Evolutionary conservation across 2,113 vertebrate genomes (phyloP), one percentile per base, ranked within the genome.

Genomic region (Pongo pygmaeus): DNA sequence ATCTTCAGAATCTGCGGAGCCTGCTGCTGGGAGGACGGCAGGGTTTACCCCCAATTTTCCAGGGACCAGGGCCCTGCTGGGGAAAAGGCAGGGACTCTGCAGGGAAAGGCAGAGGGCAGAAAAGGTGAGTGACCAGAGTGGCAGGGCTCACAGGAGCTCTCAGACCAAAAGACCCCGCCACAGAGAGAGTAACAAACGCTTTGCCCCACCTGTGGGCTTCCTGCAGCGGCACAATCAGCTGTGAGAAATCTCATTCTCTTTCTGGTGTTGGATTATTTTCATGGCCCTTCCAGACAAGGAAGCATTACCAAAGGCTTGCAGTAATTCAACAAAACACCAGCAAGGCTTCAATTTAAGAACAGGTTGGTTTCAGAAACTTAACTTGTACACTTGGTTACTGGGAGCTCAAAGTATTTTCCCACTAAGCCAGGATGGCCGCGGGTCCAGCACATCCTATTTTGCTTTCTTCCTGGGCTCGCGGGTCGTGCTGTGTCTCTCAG

Each of bases 401-500:
- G 61, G n/a, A 32, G 40, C 52, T 85, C 72, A 43, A 52, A 81
- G 43, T n/a, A 32, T 38, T 80, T 90, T 70, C 64, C 43, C 6
- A 10, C 16, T 14, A 38, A n/a, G 35, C 64, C 20, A 30, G 17
- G 27, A 23, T n/a, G 59, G 61, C 70, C n/a, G 8, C 5, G 20
- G n/a, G 52, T 52, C 27, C 38, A 23, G 27, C 30, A 80, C 27
- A n/a, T 52, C 69, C 70, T 18, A 10, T 38, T 67, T 23, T 48
- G 3, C 46, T 74, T 83, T 67, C 52, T 38, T 38, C 1, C 40
- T 43, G 43, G 35, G n/a, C 64, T 46, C 35, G 9, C 1, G 30
- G 27, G 67, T 22, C 8, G 3, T 16, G 35, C 89, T 38, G 2
- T 8, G 0, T 46, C 83, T 70, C 74, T 6, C 13, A 0, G 5